These are phyloP conservation scores for Homarus americanus DNA, from an alignment of 1,140 invertebrate genomes.

Conservation along the genomic window DNA sequence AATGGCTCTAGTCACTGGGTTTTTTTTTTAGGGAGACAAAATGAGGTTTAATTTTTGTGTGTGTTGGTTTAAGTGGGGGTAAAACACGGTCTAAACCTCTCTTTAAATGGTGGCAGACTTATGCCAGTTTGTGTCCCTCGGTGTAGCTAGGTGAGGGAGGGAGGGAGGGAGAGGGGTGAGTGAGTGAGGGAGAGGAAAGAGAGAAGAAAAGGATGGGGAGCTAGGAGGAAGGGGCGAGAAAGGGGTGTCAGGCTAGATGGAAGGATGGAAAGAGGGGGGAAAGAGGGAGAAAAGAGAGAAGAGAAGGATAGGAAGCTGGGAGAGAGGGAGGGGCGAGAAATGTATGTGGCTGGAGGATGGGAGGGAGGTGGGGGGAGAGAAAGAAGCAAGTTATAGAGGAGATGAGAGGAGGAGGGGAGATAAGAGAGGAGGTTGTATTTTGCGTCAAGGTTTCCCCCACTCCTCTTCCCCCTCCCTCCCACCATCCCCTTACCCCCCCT, in stretches of 20 bases:
- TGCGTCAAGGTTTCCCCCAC: background rate
- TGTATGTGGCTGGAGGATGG: background rate
- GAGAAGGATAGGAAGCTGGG: background rate
- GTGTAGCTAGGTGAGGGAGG: background rate
- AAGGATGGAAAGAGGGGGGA: no score
- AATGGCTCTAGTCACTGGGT: constrained; percentile 32
- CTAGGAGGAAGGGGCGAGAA: no score
- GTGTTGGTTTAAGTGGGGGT: background rate
- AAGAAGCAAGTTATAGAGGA: background rate
- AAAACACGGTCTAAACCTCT: background rate
- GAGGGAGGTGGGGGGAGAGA: background rate
- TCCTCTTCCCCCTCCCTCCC: constrained; percentile 6
- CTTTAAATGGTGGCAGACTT: background rate
- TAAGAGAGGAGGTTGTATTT: background rate
- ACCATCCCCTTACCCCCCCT: background rate
- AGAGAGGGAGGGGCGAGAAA: background rate
- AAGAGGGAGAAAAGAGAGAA: background rate
- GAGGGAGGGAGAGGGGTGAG: background rate
- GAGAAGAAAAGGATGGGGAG: background rate
- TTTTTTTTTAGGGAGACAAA: no score
- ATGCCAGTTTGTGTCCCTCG: no score
- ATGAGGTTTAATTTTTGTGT: no score
- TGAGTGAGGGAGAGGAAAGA: constrained; percentile 1
- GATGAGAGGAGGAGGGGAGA: no score
- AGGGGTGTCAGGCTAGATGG: no score